A percentile compares a stretch with the other conserved stretches of the same genome.
phyloP scores from a whole-genome alignment of 2,797 vertebrate species.

The Leucoraja ocellata region DNA sequence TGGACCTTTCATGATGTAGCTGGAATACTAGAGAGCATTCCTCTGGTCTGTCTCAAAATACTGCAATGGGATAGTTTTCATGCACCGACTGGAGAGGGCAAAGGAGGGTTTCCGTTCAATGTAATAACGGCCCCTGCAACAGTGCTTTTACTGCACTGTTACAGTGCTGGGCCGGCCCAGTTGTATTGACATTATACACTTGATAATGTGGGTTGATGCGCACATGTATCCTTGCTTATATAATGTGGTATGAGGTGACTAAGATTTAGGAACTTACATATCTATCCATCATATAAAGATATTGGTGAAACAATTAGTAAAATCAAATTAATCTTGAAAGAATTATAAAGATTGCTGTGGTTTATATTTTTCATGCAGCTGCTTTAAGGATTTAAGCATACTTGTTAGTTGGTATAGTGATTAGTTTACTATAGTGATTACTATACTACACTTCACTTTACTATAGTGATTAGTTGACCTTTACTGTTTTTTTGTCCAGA shows the following conservation, averaged over 20 bases:
- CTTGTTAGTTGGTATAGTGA: background rate
- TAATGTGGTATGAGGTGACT: background rate
- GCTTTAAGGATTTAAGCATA: background rate
- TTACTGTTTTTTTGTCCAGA: too few species aligned
- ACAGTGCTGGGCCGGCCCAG: background rate
- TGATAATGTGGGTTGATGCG: background rate
- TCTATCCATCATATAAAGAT: background rate
- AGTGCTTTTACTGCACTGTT: background rate
- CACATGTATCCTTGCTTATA: background rate
- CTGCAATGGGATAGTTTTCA: background rate
- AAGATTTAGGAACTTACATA: background rate
- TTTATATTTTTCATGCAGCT: background rate
- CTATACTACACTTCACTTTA: too few species aligned
- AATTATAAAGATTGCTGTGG: background rate
- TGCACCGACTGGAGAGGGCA: background rate
- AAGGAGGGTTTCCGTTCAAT: background rate
- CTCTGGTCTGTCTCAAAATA: background rate
- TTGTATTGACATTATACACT: too few species aligned
- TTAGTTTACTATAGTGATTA: background rate
- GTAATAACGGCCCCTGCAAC: background rate
- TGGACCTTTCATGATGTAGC: background rate
- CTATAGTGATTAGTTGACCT: background rate
- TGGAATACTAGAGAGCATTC: too few species aligned
- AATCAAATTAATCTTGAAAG: constrained; percentile 3
- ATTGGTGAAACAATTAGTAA: background rate